A percentile compares a stretch with the other conserved stretches of the same genome.
Evolutionary conservation across 2,113 vertebrate species (phyloP).

Genomic region (Zosterops borbonicus): DNA sequence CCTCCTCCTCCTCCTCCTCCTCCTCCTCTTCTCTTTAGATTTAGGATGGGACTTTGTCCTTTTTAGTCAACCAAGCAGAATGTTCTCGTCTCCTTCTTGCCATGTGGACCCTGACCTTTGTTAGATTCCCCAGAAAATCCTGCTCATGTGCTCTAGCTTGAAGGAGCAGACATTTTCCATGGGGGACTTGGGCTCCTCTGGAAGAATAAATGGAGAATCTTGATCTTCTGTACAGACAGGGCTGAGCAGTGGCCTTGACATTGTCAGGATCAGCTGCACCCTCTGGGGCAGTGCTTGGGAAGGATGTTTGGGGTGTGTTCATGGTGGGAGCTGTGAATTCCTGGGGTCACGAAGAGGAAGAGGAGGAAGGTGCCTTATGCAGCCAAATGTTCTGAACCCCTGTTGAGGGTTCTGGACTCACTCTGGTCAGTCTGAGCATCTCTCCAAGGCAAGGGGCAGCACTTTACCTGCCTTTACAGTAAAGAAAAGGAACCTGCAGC

Average conservation of each 20-base stretch:
- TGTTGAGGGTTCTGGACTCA: not conserved
- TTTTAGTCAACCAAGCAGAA: not conserved
- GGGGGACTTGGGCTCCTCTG: not conserved
- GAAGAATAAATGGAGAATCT: not conserved
- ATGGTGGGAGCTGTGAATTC: rapidly evolving
- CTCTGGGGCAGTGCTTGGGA: not conserved
- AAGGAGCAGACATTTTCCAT: rapidly evolving
- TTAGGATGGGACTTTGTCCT: not conserved
- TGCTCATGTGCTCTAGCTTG: not conserved
- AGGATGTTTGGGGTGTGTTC: rapidly evolving
- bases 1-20: not conserved
- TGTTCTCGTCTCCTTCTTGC: rapidly evolving
- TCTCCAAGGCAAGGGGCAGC: not conserved
- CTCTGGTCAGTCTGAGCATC: not conserved
- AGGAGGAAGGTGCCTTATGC: not conserved
- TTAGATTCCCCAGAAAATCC: not conserved
- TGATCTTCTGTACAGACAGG: not conserved
- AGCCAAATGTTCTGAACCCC: no score
- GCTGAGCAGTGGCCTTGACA: not conserved
- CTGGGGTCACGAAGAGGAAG: not conserved
- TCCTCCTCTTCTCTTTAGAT: not conserved
- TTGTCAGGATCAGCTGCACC: not conserved
- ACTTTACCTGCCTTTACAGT: not conserved
- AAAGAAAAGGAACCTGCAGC: not conserved
- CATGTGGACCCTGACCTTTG: not conserved